phyloP scores from a whole-genome alignment of 2,797 vertebrate genomes.

The Sebastiscus tertius region DNA sequence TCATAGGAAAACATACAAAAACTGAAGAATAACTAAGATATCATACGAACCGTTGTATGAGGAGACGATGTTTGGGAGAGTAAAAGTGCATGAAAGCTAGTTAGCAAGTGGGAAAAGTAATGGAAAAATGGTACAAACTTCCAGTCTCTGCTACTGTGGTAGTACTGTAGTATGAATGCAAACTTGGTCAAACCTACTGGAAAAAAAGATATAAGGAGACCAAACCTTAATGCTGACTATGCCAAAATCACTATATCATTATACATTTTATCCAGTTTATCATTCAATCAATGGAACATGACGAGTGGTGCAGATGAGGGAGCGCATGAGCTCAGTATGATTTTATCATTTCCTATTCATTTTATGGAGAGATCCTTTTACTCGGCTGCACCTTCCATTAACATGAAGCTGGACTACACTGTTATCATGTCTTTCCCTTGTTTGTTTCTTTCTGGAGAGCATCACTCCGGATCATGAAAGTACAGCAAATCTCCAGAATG shows the following conservation, averaged over 20 bases:
- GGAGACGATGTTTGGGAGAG: neutral
- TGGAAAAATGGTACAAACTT: neutral
- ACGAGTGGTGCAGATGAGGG: neutral
- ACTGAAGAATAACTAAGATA: too few relatives aligned
- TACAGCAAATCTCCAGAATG: constrained; percentile 39
- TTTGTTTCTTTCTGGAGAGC: constrained; percentile 30
- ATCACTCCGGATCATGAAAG: constrained; percentile 20
- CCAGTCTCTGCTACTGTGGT: neutral
- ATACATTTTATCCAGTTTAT: too few relatives aligned
- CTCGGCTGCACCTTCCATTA: neutral
- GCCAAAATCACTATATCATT: neutral
- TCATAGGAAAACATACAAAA: too few relatives aligned
- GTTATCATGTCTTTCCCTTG: neutral
- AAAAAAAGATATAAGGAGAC: neutral
- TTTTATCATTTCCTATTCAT: neutral
- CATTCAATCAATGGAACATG: neutral
- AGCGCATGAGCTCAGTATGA: neutral
- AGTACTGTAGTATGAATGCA: neutral
- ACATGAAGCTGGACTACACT: neutral
- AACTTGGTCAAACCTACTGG: neutral
- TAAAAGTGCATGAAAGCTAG: neutral
- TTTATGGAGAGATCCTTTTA: neutral
- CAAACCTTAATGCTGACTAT: neutral
- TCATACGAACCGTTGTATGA: too few relatives aligned
- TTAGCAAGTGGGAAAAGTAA: neutral